phyloP scores from a whole-genome alignment of 2,888 invertebrate species.

The Hermodice carunculata region DNA sequence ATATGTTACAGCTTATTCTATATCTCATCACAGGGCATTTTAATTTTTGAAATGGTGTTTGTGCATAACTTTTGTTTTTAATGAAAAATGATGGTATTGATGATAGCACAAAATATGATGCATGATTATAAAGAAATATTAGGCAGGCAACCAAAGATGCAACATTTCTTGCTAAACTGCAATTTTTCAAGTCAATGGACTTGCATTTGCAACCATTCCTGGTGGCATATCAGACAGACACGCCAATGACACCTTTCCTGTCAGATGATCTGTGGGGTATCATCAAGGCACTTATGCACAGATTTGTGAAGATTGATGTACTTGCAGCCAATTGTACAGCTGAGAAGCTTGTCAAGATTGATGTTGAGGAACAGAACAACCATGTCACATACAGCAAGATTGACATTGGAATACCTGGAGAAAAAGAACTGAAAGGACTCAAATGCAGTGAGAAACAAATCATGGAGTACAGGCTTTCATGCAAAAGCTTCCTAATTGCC shows the following conservation, averaged over 20 bases:
- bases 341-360: conserved; percentile 7
- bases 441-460: too few species aligned
- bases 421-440: too few species aligned
- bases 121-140: too few species aligned
- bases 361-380: conserved; percentile 11
- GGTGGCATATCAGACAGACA: conserved; percentile 22
- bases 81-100: too few species aligned
- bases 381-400: conserved; percentile 8
- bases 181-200: conserved; percentile 14
- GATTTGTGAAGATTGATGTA: neutral
- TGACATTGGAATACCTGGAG: conserved; percentile 23
- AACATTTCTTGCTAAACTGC: conserved; percentile 2
- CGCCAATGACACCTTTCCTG: conserved; percentile 29
- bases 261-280: conserved; percentile 15
- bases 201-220: conserved; percentile 16
- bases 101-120: too few species aligned
- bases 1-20: too few species aligned
- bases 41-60: too few species aligned
- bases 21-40: too few species aligned
- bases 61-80: too few species aligned
- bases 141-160: neutral
- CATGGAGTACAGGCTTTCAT: conserved; percentile 7
- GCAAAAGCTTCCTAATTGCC: conserved; percentile 1
- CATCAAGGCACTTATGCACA: conserved; percentile 10
- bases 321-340: neutral